Conservation (phyloP, 1,140 invertebrate genomes). For the Coelopa frigida region DNA sequence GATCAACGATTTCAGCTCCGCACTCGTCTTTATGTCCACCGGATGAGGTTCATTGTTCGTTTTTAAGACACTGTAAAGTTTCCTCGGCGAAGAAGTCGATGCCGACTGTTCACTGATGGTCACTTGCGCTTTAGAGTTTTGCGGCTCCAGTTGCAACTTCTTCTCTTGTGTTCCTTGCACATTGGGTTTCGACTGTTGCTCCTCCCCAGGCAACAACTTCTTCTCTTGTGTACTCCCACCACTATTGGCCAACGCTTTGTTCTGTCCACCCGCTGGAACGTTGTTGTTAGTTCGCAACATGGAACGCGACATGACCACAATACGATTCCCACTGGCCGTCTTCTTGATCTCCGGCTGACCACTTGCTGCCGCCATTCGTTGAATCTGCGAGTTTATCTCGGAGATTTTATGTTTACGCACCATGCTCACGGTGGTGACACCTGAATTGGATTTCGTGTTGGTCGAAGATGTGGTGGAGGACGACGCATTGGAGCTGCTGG, state of each 20-base stretch:
- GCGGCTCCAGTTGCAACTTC: no score
- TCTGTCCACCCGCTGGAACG: no score
- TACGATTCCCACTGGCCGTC: conserved; percentile 9
- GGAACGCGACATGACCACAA: conserved; percentile 4
- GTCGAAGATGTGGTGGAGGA: neutral
- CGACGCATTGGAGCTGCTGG: neutral
- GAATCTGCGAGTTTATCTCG: conserved; percentile 31
- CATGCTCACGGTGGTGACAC: conserved; percentile 1
- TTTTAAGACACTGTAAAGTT: conserved; percentile 4
- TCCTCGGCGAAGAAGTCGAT: no score
- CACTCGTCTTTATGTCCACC: neutral
- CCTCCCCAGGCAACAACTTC: no score
- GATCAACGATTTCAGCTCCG: conserved; percentile 1
- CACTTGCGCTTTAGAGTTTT: no score
- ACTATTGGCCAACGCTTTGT: no score
- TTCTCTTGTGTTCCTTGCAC: no score
- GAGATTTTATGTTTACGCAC: conserved; percentile 27
- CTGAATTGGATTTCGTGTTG: neutral
- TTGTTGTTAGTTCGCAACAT: no score
- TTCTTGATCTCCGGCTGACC: conserved; percentile 30
- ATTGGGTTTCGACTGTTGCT: no score
- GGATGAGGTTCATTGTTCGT: neutral
- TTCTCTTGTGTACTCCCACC: no score
- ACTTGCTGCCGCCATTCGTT: conserved; percentile 15
- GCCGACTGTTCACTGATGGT: no score